Conservation (phyloP, 2,113 vertebrate species). For the Phasianus colchicus region DNA sequence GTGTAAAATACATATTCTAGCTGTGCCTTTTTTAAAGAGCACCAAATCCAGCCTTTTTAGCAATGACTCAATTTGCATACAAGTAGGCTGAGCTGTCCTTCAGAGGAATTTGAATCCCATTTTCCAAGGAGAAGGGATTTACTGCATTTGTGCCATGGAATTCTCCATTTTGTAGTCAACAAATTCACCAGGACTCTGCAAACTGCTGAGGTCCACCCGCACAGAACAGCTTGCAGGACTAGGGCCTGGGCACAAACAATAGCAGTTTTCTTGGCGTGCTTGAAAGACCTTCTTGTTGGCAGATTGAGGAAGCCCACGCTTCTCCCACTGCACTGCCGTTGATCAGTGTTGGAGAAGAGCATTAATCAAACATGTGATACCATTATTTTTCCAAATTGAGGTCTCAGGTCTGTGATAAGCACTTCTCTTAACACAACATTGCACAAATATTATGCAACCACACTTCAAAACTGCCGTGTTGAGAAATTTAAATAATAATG, state of each 20-base stretch:
- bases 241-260: slow-evolving; percentile 42
- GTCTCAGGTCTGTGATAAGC: slow-evolving; percentile 11
- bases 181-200: not conserved
- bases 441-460: slow-evolving; percentile 32
- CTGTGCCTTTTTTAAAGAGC: not conserved
- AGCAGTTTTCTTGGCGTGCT: slow-evolving; percentile 55
- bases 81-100: not conserved
- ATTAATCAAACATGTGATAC: slow-evolving; percentile 8
- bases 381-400: slow-evolving; percentile 27
- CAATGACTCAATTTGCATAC: not conserved
- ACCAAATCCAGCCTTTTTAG: not conserved
- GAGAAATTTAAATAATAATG: not conserved
- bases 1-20: not conserved
- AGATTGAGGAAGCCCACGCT: slow-evolving; percentile 66
- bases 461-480: not conserved
- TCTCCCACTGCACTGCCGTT: slow-evolving; percentile 20
- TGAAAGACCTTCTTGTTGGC: slow-evolving; percentile 41
- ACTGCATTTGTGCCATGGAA: not conserved
- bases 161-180: slow-evolving; percentile 31
- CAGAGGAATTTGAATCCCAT: not conserved
- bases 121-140: not conserved
- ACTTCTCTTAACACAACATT: slow-evolving; percentile 21
- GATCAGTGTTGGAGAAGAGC: slow-evolving; percentile 27
- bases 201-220: slow-evolving; percentile 12
- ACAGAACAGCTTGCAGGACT: slow-evolving; percentile 46